phyloP scores from a whole-genome alignment of 2,888 invertebrate genomes.

The Lithophane socia region DNA sequence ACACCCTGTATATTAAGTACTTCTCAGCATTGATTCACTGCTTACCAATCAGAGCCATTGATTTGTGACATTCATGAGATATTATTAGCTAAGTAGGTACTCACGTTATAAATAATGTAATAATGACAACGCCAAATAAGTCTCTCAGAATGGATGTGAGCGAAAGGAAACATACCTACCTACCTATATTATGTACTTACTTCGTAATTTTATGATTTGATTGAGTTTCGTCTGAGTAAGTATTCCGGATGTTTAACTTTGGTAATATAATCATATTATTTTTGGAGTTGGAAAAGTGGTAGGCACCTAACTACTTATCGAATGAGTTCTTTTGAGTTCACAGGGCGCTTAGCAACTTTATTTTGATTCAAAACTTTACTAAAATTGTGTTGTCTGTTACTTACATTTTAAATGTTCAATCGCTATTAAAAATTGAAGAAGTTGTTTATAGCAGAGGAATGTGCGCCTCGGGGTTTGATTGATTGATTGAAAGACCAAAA shows the following conservation, averaged over 20 bases:
- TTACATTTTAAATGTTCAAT: conserved; percentile 19
- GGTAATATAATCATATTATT: conserved; percentile 44
- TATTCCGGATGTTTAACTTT: conserved; percentile 36
- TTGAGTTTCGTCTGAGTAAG: conserved; percentile 43
- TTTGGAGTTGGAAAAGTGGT: conserved; percentile 31
- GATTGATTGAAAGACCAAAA: not conserved
- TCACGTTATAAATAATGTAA: conserved; percentile 8
- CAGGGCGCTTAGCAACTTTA: conserved; percentile 45
- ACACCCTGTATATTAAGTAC: too few species aligned
- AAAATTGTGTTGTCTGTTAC: conserved; percentile 11
- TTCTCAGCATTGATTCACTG: not conserved
- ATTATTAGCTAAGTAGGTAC: conserved; percentile 9
- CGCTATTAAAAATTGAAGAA: not conserved
- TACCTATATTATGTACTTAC: conserved; percentile 12
- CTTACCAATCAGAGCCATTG: conserved; percentile 3
- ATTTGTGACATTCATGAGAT: conserved; percentile 23
- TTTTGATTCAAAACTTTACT: conserved; percentile 21
- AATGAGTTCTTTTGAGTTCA: conserved; percentile 30
- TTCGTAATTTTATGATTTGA: conserved; percentile 42
- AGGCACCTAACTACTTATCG: not conserved
- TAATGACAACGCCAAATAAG: conserved; percentile 30
- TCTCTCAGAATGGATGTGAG: conserved; percentile 10
- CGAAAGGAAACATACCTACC: conserved; percentile 14
- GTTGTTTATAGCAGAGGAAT: not conserved
- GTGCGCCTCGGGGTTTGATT: not conserved